Conservation (phyloP, 2,113 vertebrate genomes). For the Gambusia affinis region DNA sequence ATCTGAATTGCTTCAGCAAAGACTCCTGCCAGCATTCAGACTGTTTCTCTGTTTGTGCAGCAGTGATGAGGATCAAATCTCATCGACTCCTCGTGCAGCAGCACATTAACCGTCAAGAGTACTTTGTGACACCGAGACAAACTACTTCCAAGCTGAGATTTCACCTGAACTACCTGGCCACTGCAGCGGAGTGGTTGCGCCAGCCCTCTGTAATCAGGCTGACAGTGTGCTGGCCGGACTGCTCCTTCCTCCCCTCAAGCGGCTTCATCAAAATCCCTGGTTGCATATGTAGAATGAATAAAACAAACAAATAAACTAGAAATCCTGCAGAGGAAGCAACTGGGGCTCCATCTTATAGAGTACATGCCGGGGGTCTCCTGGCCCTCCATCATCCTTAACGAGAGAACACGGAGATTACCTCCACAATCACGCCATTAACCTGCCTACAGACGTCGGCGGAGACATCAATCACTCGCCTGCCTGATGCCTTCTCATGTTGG, state of each 20-base stretch:
- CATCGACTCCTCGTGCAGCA: slow-evolving; percentile 2
- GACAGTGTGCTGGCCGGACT: slow-evolving; percentile 24
- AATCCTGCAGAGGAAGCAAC: slow-evolving; percentile 45
- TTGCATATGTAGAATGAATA: slow-evolving; percentile 42
- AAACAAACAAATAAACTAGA: background rate
- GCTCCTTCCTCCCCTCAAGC: slow-evolving; percentile 26
- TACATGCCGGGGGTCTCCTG: slow-evolving; percentile 43
- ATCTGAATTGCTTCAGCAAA: no score
- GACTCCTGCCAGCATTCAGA: no score
- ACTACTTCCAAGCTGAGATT: slow-evolving; percentile 30
- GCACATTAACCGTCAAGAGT: slow-evolving; percentile 22
- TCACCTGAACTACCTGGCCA: slow-evolving; percentile 33
- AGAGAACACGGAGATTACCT: slow-evolving; percentile 79
- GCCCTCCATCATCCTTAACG: slow-evolving; percentile 78
- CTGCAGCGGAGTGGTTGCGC: slow-evolving; percentile 45
- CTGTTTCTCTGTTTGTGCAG: no score
- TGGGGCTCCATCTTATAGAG: slow-evolving; percentile 51
- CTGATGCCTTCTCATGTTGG: slow-evolving; percentile 59
- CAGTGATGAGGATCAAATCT: background rate
- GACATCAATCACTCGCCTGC: slow-evolving; percentile 75
- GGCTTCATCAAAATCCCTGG: slow-evolving; percentile 31
- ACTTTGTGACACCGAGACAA: slow-evolving; percentile 40
- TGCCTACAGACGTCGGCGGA: slow-evolving; percentile 64
- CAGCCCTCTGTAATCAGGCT: slow-evolving; percentile 27
- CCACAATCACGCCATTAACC: slow-evolving; percentile 82